Evolutionary conservation across 2,797 vertebrate genomes (phyloP).

Genomic region (Uromys caudimaculatus): DNA sequence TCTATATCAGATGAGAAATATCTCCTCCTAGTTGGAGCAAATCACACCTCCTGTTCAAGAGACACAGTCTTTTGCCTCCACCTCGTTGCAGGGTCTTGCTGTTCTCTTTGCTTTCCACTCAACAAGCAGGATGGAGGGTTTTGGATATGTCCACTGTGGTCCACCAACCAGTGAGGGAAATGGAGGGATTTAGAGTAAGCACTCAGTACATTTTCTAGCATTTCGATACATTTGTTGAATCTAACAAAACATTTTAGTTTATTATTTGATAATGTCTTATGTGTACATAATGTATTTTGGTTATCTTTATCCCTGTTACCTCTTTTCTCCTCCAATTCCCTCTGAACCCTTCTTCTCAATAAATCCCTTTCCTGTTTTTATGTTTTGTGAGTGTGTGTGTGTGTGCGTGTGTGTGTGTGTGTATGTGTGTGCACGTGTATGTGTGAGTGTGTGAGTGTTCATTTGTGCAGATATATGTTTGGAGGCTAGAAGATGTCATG

Average conservation of each 20-base stretch:
- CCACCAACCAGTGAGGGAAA: neutral
- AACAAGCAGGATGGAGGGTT: neutral
- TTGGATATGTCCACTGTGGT: too few species aligned
- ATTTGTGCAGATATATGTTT: neutral
- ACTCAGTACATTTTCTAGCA: neutral
- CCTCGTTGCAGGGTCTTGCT: neutral
- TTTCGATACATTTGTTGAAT: conserved; percentile 13
- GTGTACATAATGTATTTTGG: neutral
- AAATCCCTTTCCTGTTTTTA: neutral
- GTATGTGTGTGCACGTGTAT: neutral
- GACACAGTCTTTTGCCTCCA: neutral
- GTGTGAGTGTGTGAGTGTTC: neutral
- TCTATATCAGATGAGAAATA: neutral
- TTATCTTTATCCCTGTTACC: neutral
- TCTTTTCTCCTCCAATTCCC: neutral
- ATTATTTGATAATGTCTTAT: neutral
- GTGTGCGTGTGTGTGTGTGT: too few species aligned
- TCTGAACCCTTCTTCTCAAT: neutral
- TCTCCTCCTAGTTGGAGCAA: neutral
- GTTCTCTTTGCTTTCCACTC: neutral
- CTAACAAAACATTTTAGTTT: neutral
- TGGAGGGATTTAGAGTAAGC: neutral
- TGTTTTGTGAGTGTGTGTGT: neutral
- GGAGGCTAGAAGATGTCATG: neutral
- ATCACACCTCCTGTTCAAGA: neutral